Conservation (phyloP, 2,888 invertebrate genomes). For the Eristalis tenax region DNA sequence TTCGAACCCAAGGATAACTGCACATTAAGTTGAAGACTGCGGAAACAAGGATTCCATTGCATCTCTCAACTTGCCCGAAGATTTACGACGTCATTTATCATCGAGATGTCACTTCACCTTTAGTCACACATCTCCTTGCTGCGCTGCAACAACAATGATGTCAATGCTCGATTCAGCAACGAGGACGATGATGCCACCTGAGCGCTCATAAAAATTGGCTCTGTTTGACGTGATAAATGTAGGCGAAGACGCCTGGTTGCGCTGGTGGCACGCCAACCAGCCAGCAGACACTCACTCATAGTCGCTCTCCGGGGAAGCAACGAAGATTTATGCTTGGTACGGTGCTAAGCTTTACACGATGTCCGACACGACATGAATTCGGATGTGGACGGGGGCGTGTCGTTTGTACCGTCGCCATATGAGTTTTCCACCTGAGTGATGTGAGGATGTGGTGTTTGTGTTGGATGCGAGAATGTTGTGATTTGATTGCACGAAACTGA, state of each 20-base stretch:
- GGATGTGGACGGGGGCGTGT: not conserved
- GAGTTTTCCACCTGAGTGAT: conserved; percentile 9
- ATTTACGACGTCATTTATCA: conserved; percentile 34
- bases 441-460: not conserved
- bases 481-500: conserved; percentile 4
- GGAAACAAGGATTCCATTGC: not conserved
- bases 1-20: not conserved
- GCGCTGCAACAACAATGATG: conserved; percentile 5
- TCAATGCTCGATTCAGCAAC: conserved; percentile 30
- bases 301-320: conserved; percentile 23
- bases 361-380: conserved; percentile 44
- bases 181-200: conserved; percentile 4
- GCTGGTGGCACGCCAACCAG: conserved; percentile 11
- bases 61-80: conserved; percentile 12
- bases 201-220: conserved; percentile 19
- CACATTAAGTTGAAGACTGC: not conserved
- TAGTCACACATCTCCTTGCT: conserved; percentile 40
- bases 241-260: conserved; percentile 27
- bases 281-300: conserved; percentile 23
- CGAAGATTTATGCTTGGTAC: conserved; percentile 45
- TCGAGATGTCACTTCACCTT: conserved; percentile 28
- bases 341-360: conserved; percentile 20
- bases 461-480: conserved; percentile 31
- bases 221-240: conserved; percentile 47
- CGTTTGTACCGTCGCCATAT: conserved; percentile 29